A percentile compares a stretch with the other conserved stretches of the same genome.
These are phyloP conservation scores for Thalassophryne amazonica DNA, from an alignment of 2,797 vertebrate genomes.

Conservation along the genomic window DNA sequence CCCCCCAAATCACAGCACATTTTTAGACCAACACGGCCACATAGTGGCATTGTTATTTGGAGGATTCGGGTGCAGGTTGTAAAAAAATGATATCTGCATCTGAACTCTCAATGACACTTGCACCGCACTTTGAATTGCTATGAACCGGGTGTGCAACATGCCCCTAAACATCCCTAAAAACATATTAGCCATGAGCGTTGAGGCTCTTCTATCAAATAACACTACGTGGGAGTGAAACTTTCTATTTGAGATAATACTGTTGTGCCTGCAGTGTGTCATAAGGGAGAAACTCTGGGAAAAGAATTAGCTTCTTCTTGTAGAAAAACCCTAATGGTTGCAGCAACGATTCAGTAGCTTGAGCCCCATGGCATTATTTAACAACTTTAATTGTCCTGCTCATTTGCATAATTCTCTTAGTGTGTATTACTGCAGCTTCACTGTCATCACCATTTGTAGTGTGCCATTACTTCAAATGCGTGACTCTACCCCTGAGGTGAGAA, in stretches of 20 bases:
- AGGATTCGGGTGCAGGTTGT: too few species aligned
- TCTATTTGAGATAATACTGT: background rate
- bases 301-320: conserved; percentile 23
- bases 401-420: conserved; percentile 42
- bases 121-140: too few species aligned
- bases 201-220: too few species aligned
- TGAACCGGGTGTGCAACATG: too few species aligned
- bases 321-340: conserved; percentile 39
- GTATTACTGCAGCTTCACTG: conserved; percentile 41
- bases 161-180: too few species aligned
- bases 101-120: too few species aligned
- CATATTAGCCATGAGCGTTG: too few species aligned
- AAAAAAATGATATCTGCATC: too few species aligned
- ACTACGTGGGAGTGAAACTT: background rate
- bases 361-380: conserved; percentile 66
- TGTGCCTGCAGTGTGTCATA: background rate
- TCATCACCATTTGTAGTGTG: conserved; percentile 56
- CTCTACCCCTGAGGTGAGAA: conserved; percentile 20
- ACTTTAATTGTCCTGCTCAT: conserved; percentile 49
- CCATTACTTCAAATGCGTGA: conserved; percentile 52
- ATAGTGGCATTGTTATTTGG: too few species aligned
- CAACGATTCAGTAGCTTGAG: conserved; percentile 33
- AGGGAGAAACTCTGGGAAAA: conserved; percentile 13
- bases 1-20: too few species aligned
- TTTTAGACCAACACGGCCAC: too few species aligned